phyloP scores from a whole-genome alignment of 30 jellyfish, hydroid and myxozoan species.

The Hydractinia echinata region DNA sequence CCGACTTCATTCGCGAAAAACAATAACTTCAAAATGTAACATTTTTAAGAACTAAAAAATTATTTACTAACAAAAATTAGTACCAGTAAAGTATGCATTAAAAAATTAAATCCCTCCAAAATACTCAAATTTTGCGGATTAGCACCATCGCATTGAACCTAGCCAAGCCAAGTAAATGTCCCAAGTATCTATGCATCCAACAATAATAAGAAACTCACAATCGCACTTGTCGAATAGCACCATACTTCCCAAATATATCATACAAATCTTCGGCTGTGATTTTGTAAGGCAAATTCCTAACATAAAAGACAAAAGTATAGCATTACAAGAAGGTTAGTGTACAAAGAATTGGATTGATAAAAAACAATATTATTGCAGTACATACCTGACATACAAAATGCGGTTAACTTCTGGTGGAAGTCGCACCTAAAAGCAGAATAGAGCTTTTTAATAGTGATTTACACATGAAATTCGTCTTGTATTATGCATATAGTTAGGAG shows the following conservation, averaged over 20 bases:
- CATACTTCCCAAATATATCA: slow-evolving; percentile 94
- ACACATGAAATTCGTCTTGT: too few species aligned
- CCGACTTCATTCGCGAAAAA: too few species aligned
- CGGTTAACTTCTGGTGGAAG: slow-evolving; percentile 98
- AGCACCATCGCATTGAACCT: too few species aligned
- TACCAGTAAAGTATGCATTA: too few species aligned
- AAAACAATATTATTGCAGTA: background rate
- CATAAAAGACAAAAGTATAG: background rate
- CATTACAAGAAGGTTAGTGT: background rate
- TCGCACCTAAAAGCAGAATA: slow-evolving; percentile 50
- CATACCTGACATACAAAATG: slow-evolving; percentile 72
- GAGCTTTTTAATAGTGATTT: background rate
- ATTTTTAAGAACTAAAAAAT: too few species aligned
- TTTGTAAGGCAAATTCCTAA: slow-evolving; percentile 86
- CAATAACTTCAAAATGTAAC: too few species aligned
- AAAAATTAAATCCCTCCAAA: too few species aligned
- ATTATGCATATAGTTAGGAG: too few species aligned
- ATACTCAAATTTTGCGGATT: too few species aligned
- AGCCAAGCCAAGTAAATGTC: too few species aligned
- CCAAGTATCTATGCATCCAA: too few species aligned
- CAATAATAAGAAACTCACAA: slow-evolving; percentile 46
- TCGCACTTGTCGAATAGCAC: slow-evolving; percentile 90
- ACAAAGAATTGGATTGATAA: background rate
- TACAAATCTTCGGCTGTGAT: slow-evolving; percentile 85
- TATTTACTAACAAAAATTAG: too few species aligned